Conservation (phyloP, 2,888 invertebrate species). For the Diadegma fenestrale region DNA sequence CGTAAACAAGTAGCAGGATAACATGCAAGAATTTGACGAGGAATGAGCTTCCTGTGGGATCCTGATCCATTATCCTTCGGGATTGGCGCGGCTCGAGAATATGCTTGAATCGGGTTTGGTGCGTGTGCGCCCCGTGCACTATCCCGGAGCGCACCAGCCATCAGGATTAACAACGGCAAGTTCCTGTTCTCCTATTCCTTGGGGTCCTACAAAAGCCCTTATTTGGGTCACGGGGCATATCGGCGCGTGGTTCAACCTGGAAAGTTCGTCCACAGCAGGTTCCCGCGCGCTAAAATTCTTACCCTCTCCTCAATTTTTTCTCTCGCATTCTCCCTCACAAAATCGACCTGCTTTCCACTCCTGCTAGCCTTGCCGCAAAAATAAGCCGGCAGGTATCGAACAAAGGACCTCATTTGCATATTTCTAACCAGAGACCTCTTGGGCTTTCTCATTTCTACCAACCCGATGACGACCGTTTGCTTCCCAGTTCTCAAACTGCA, state of each 20-base stretch:
- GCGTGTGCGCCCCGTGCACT: slow-evolving; percentile 64
- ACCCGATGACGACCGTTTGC: slow-evolving; percentile 32
- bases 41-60: slow-evolving; percentile 71
- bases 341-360: slow-evolving; percentile 74
- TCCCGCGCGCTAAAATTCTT: slow-evolving; percentile 6
- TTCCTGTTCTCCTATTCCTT: slow-evolving; percentile 81
- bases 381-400: slow-evolving; percentile 84
- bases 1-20: slow-evolving; percentile 84
- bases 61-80: slow-evolving; percentile 72
- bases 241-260: slow-evolving; percentile 74
- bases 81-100: slow-evolving; percentile 64
- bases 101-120: slow-evolving; percentile 65
- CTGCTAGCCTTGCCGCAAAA: slow-evolving; percentile 81
- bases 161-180: slow-evolving; percentile 55
- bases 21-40: slow-evolving; percentile 72
- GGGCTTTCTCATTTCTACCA: slow-evolving; percentile 20
- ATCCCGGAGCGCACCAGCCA: slow-evolving; percentile 67
- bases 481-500: not conserved
- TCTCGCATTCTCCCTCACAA: not conserved
- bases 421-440: slow-evolving; percentile 70
- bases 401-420: slow-evolving; percentile 84
- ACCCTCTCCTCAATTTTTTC: not conserved
- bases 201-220: slow-evolving; percentile 85
- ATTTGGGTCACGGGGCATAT: slow-evolving; percentile 83
- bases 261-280: slow-evolving; percentile 38